Percentiles rank a stretch among this genome's conserved stretches.
These are phyloP conservation scores for Orthonevra nobilis DNA, from an alignment of 2,888 invertebrate species.

Conservation along the genomic window DNA sequence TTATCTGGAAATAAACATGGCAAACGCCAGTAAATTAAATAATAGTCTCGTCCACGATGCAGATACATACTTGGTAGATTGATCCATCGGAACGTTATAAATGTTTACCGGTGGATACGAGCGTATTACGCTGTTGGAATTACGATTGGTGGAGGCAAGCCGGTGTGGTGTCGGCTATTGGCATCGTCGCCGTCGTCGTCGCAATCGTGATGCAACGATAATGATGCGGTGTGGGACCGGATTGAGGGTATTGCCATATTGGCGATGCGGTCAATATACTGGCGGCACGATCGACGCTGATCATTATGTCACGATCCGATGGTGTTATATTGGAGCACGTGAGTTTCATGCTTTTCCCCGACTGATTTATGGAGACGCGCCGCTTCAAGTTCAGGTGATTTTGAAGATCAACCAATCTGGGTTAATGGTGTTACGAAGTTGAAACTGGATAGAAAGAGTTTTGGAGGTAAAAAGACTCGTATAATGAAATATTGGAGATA, in stretches of 20 bases:
- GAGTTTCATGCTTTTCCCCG: conserved; percentile 39
- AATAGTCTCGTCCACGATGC: conserved; percentile 33
- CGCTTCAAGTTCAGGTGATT: conserved; percentile 33
- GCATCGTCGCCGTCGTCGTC: conserved; percentile 25
- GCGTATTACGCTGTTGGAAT: conserved; percentile 38
- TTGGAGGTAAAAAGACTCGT: too few relatives aligned
- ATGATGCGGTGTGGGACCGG: conserved; percentile 16
- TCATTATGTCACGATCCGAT: conserved; percentile 46
- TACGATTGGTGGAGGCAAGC: conserved; percentile 19
- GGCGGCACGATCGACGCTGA: conserved; percentile 12
- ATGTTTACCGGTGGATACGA: not conserved
- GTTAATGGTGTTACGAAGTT: conserved; percentile 4
- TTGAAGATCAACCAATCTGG: conserved; percentile 21
- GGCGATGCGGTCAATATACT: conserved; percentile 43
- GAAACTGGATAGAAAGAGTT: too few relatives aligned
- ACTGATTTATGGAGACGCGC: conserved; percentile 20
- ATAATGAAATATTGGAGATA: too few relatives aligned
- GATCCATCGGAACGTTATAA: conserved; percentile 25
- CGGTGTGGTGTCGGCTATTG: conserved; percentile 23
- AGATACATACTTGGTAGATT: too few relatives aligned
- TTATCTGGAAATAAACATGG: conserved; percentile 13
- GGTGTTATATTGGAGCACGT: conserved; percentile 29
- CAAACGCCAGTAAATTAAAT: conserved; percentile 60
- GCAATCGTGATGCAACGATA: conserved; percentile 60
- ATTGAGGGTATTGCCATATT: conserved; percentile 16